phyloP scores from a whole-genome alignment of 2,113 vertebrate genomes.

The Azemiops feae region DNA sequence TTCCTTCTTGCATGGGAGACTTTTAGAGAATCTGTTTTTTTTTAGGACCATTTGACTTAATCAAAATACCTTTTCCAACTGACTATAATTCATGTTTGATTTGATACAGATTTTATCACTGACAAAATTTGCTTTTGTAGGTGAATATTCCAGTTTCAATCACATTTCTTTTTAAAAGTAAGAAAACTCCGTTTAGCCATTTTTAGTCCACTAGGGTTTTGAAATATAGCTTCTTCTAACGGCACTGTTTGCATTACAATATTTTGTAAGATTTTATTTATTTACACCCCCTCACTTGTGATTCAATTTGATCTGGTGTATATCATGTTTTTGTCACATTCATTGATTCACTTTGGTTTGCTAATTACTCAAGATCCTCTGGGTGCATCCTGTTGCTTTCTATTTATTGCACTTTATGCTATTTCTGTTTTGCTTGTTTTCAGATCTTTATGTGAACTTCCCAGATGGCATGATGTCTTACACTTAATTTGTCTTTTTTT shows the following conservation, averaged over 20 bases:
- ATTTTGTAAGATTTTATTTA: slow-evolving; percentile 36
- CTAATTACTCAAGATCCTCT: slow-evolving; percentile 43
- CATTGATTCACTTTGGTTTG: slow-evolving; percentile 25
- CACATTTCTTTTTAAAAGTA: not conserved
- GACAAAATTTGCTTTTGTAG: not conserved
- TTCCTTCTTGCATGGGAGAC: not conserved
- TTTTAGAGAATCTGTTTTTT: not conserved
- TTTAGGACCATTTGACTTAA: not conserved
- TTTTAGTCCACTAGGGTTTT: not conserved
- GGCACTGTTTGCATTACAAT: not conserved
- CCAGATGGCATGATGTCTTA: slow-evolving; percentile 41
- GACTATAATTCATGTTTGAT: not conserved
- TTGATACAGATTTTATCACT: not conserved
- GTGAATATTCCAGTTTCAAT: not conserved
- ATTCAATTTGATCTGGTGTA: slow-evolving; percentile 36
- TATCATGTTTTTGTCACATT: slow-evolving; percentile 14
- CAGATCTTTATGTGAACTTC: slow-evolving; percentile 45
- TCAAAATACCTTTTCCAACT: not conserved
- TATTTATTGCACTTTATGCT: slow-evolving; percentile 45
- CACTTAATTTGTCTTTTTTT: slow-evolving; percentile 36
- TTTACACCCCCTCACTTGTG: slow-evolving; percentile 17
- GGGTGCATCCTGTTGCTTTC: slow-evolving; percentile 45
- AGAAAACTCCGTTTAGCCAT: no score
- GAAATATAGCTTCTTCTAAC: not conserved
- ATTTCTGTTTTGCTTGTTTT: slow-evolving; percentile 41